Percentiles rank a stretch among this genome's conserved stretches.
Conservation (phyloP, 2,888 invertebrate genomes). For the Acholoe squamosa region DNA sequence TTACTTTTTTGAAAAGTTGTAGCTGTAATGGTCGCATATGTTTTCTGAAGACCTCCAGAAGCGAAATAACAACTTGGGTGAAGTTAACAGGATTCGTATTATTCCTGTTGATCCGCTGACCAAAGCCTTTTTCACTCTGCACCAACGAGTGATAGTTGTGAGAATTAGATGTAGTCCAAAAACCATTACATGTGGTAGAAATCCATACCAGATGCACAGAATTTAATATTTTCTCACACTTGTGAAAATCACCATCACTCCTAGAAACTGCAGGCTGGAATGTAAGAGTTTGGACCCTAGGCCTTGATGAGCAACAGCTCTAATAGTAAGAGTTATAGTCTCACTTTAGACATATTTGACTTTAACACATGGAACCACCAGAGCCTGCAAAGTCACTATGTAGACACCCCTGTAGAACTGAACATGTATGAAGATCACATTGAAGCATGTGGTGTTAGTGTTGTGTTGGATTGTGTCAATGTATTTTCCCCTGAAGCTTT, state of each 20-base stretch:
- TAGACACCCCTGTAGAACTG: constrained; percentile 1
- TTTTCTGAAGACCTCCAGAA: too few species aligned
- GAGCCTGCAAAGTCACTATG: background rate
- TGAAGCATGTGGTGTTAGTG: constrained; percentile 17
- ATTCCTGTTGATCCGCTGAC: too few species aligned
- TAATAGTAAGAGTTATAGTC: background rate
- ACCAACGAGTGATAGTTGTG: too few species aligned
- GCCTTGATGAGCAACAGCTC: background rate
- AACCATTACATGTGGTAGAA: too few species aligned
- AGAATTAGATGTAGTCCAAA: too few species aligned
- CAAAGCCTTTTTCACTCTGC: too few species aligned
- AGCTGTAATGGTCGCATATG: too few species aligned
- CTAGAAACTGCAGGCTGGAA: constrained; percentile 5
- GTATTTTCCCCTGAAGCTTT: constrained; percentile 1
- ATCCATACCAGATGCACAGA: too few species aligned
- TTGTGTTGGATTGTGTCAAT: constrained; percentile 48
- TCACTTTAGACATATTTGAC: background rate
- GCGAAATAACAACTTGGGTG: too few species aligned
- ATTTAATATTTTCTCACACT: too few species aligned
- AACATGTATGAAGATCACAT: constrained; percentile 9
- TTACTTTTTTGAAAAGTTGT: too few species aligned
- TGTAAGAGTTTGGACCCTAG: background rate
- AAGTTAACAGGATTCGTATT: too few species aligned
- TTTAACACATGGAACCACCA: background rate
- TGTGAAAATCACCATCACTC: background rate